A percentile compares a stretch with the other conserved stretches of the same genome.
Conservation (phyloP, 2,888 invertebrate species). For the Chrysolina oricalcia region DNA sequence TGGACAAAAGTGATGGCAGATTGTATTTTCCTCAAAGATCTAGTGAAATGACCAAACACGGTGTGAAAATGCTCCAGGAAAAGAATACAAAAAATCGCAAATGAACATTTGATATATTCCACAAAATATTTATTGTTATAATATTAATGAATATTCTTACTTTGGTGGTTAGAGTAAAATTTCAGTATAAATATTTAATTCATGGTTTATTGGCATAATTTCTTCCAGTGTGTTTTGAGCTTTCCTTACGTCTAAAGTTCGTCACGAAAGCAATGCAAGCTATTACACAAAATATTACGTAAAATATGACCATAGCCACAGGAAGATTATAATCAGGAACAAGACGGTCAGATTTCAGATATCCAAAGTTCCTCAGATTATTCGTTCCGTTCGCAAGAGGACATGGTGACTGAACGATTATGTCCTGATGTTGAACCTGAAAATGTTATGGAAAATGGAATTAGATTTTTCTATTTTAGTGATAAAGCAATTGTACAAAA, state of each 20-base stretch:
- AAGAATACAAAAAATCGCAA: slow-evolving; percentile 42
- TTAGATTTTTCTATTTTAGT: not conserved
- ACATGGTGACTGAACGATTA: slow-evolving; percentile 88
- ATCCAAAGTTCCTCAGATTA: slow-evolving; percentile 75
- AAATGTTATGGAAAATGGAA: slow-evolving; percentile 29
- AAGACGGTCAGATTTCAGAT: slow-evolving; percentile 73
- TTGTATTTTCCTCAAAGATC: slow-evolving; percentile 57
- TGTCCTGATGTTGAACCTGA: slow-evolving; percentile 89
- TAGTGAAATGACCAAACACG: slow-evolving; percentile 54
- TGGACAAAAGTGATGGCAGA: slow-evolving; percentile 60
- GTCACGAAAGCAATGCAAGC: slow-evolving; percentile 77
- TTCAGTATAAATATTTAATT: not conserved
- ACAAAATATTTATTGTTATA: not conserved
- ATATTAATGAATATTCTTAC: not conserved
- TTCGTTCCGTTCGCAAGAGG: slow-evolving; percentile 87
- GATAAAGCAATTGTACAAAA: too few species aligned
- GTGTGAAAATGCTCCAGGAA: slow-evolving; percentile 41
- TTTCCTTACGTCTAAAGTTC: slow-evolving; percentile 61
- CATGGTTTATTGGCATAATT: slow-evolving; percentile 78
- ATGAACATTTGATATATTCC: not conserved
- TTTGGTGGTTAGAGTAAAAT: not conserved
- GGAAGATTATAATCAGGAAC: slow-evolving; percentile 75
- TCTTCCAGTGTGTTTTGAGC: slow-evolving; percentile 71
- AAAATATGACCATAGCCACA: slow-evolving; percentile 77
- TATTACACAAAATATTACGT: slow-evolving; percentile 76